Conservation (phyloP, 2,797 vertebrate species). For the Acipenser ruthenus region DNA sequence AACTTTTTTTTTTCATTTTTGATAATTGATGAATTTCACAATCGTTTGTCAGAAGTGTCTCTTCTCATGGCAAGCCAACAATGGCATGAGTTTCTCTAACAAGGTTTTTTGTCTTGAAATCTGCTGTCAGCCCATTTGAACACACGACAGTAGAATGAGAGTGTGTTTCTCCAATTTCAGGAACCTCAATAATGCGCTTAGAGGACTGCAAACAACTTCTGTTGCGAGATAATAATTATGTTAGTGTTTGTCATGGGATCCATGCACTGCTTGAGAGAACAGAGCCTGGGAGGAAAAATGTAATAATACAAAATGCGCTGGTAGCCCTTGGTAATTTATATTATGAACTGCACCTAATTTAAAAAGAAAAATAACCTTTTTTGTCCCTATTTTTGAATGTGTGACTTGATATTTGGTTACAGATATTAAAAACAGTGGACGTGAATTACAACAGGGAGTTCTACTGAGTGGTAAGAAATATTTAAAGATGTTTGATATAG, state of each 20-base stretch:
- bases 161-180: background rate
- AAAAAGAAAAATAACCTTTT: too few species aligned
- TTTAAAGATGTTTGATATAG: background rate
- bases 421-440: too few species aligned
- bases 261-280: constrained; percentile 6
- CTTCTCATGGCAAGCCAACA: background rate
- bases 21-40: constrained; percentile 9
- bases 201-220: constrained; percentile 3
- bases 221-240: constrained; percentile 14
- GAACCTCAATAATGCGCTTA: background rate
- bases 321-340: background rate
- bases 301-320: constrained; percentile 14
- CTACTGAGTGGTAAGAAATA: too few species aligned
- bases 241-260: constrained; percentile 12
- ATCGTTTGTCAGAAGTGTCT: background rate
- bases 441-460: too few species aligned
- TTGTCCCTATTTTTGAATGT: too few species aligned
- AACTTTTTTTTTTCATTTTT: background rate
- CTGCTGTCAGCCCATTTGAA: background rate
- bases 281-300: constrained; percentile 11
- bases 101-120: background rate
- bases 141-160: background rate
- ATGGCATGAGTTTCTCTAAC: constrained; percentile 4
- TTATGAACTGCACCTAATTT: constrained; percentile 6
- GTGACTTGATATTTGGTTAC: too few species aligned